phyloP scores from a whole-genome alignment of 2,797 vertebrate genomes.

The Babyrousa celebensis region DNA sequence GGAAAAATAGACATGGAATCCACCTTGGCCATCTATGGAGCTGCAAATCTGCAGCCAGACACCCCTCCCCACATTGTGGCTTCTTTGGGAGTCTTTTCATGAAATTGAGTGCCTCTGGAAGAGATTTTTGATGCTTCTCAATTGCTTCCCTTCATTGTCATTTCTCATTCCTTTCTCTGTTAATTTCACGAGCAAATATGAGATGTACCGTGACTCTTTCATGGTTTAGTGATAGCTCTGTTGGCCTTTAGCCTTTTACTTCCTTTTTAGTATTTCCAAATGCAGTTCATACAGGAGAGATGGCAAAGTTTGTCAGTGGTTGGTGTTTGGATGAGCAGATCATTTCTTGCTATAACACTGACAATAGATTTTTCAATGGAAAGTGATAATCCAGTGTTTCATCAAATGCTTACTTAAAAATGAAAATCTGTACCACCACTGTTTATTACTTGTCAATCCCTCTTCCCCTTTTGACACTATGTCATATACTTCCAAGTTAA shows the following conservation, averaged over 20 bases:
- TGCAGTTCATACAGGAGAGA: not conserved
- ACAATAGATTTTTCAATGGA: not conserved
- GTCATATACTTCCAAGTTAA: not conserved
- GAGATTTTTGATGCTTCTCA: not conserved
- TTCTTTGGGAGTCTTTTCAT: not conserved
- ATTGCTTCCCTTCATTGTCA: not conserved
- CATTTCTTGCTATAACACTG: not conserved
- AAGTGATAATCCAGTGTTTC: not conserved
- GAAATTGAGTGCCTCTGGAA: not conserved
- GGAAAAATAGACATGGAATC: not conserved
- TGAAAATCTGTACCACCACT: not conserved
- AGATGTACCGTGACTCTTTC: not conserved
- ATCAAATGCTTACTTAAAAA: not conserved
- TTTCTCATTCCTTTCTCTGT: not conserved
- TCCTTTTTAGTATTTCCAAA: constrained; percentile 36
- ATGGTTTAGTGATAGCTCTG: not conserved
- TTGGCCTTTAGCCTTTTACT: constrained; percentile 7
- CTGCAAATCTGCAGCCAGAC: not conserved
- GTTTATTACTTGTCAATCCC: not conserved
- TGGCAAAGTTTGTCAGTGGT: not conserved
- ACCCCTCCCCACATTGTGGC: not conserved
- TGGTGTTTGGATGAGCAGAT: not conserved
- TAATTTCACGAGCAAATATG: not conserved
- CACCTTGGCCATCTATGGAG: no score
- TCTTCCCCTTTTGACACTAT: not conserved